These are phyloP conservation scores for Hydropsyche betteni DNA, from an alignment of 2,888 invertebrate species.

Conservation along the genomic window DNA sequence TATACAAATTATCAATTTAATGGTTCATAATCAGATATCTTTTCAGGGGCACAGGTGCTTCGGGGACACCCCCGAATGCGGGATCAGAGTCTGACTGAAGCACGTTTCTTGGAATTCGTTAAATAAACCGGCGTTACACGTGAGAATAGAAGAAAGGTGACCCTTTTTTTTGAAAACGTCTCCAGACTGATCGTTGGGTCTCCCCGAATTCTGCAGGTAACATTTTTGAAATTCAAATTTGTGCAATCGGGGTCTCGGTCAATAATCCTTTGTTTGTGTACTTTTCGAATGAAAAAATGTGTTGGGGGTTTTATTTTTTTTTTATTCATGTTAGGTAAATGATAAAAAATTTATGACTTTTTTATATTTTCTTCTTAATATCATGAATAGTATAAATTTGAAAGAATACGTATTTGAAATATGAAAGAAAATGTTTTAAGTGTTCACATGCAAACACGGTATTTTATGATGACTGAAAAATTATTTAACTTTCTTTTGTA, in stretches of 20 bases:
- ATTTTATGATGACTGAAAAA: no score
- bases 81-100: slow-evolving; percentile 38
- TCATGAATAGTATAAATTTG: no score
- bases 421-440: no score
- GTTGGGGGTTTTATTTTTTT: no score
- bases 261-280: not conserved
- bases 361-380: no score
- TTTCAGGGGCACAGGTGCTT: slow-evolving; percentile 40
- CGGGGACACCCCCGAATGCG: slow-evolving; percentile 41
- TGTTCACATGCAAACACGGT: no score
- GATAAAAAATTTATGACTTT: no score
- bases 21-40: no score
- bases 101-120: slow-evolving; percentile 43
- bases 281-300: no score
- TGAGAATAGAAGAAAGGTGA: slow-evolving; percentile 35
- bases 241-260: slow-evolving; percentile 11
- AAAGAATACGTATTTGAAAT: no score
- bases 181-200: slow-evolving; percentile 26
- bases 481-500: no score
- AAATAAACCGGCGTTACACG: slow-evolving; percentile 41
- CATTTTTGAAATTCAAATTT: slow-evolving; percentile 33
- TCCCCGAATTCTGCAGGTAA: slow-evolving; percentile 32
- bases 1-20: not conserved
- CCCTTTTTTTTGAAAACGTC: slow-evolving; percentile 27
- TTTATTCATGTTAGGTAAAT: no score